phyloP scores from a whole-genome alignment of 2,888 invertebrate species.

The Metallyticus violacea region DNA sequence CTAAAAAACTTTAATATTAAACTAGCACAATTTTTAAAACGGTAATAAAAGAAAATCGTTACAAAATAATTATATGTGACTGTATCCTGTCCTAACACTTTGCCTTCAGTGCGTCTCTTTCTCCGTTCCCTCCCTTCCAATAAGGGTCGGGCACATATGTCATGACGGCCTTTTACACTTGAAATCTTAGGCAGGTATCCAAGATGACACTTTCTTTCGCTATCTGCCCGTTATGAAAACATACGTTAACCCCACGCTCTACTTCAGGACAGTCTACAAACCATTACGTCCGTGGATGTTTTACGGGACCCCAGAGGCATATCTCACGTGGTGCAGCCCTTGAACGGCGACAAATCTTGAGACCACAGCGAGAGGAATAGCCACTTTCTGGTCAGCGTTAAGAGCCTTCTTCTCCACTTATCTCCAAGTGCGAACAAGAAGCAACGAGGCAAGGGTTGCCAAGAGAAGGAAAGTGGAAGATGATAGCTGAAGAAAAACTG shows the following conservation, averaged over 20 bases:
- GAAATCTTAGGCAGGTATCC: not conserved
- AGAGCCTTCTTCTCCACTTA: slow-evolving; percentile 21
- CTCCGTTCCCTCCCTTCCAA: not conserved
- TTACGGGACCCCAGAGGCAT: slow-evolving; percentile 20
- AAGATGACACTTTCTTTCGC: not conserved
- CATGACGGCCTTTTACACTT: not conserved
- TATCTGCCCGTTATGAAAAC: not conserved
- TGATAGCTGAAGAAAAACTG: slow-evolving; percentile 24
- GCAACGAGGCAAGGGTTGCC: not conserved
- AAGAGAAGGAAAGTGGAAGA: slow-evolving; percentile 13
- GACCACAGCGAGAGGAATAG: slow-evolving; percentile 18
- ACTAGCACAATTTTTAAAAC: too few species aligned
- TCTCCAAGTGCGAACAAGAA: slow-evolving; percentile 25
- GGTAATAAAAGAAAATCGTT: too few species aligned
- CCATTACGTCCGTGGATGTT: not conserved
- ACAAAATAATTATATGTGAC: too few species aligned
- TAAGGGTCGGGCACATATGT: not conserved
- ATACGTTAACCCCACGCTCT: not conserved
- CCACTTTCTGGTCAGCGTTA: slow-evolving; percentile 24
- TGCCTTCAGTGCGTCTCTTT: too few species aligned
- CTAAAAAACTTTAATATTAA: too few species aligned
- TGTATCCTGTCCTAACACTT: too few species aligned
- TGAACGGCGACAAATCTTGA: slow-evolving; percentile 25
- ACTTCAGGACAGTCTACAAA: not conserved
- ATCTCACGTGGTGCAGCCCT: slow-evolving; percentile 10